Conservation (phyloP, 1,140 invertebrate species). For the Drosophila littoralis region DNA sequence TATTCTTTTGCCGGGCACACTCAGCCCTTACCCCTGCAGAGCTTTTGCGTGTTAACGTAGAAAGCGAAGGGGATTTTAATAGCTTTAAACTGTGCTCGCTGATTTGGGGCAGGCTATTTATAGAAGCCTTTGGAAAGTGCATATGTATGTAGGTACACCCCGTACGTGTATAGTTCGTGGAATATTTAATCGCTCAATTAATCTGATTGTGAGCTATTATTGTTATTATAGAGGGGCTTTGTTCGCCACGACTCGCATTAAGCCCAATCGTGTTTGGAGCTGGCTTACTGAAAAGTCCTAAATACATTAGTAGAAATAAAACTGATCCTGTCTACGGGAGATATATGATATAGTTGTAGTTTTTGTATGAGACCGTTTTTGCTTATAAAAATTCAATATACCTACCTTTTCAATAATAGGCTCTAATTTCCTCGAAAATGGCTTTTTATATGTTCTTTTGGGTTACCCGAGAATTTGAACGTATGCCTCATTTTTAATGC, state of each 20-base stretch:
- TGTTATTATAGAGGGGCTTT: not conserved
- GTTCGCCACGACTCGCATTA: not conserved
- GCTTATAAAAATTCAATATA: too few relatives aligned
- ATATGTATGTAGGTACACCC: not conserved
- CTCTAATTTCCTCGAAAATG: too few relatives aligned
- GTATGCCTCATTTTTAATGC: too few relatives aligned
- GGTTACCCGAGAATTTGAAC: too few relatives aligned
- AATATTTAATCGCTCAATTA: not conserved
- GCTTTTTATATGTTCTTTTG: too few relatives aligned
- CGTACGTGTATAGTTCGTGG: not conserved
- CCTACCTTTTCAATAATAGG: too few relatives aligned
- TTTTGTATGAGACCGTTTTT: too few relatives aligned
- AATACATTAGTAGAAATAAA: too few relatives aligned
- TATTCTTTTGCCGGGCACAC: not conserved
- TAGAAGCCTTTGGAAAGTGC: not conserved
- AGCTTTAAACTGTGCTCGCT: conserved; percentile 1
- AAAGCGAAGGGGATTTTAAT: conserved; percentile 1
- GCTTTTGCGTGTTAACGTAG: conserved; percentile 5
- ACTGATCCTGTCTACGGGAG: too few relatives aligned
- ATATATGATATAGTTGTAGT: too few relatives aligned
- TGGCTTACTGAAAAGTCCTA: too few relatives aligned
- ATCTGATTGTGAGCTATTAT: not conserved
- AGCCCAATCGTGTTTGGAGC: too few relatives aligned
- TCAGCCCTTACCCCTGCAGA: not conserved
- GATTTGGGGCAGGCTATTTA: not conserved